Evolutionary conservation across 2,113 vertebrate species (phyloP).

Genomic region (Azemiops feae): DNA sequence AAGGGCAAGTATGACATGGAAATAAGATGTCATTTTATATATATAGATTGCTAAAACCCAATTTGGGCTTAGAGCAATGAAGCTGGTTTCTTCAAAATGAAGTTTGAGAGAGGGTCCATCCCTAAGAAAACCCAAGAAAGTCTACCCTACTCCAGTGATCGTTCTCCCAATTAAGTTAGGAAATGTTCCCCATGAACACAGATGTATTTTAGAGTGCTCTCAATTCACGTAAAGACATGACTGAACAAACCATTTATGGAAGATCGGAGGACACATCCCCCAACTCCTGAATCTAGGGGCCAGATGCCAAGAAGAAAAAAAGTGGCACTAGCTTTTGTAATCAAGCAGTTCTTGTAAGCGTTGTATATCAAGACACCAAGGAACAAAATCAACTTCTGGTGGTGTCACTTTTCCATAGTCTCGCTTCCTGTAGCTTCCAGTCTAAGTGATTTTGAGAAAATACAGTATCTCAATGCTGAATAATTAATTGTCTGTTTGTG

Average conservation of each 20-base stretch:
- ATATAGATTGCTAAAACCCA: not conserved
- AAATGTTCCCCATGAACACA: not conserved
- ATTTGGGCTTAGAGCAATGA: not conserved
- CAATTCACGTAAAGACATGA: not conserved
- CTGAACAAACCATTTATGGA: not conserved
- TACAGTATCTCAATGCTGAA: not conserved
- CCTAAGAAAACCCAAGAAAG: not conserved
- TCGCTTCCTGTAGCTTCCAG: not conserved
- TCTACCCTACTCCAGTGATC: not conserved
- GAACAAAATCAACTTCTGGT: not conserved
- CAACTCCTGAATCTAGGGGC: not conserved
- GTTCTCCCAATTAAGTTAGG: not conserved
- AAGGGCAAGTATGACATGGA: not conserved
- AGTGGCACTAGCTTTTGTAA: not conserved
- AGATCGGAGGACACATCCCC: not conserved
- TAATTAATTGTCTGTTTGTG: not conserved
- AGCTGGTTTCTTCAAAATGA: not conserved
- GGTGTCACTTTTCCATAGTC: not conserved
- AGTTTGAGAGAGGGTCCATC: not conserved
- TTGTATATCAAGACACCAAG: not conserved
- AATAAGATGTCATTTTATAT: not conserved
- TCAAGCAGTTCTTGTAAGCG: not conserved
- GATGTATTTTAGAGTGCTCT: not conserved
- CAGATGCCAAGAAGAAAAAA: not conserved
- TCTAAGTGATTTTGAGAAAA: not conserved